phyloP scores from a whole-genome alignment of 2,888 invertebrate species.

The Drosophila tanythrix region DNA sequence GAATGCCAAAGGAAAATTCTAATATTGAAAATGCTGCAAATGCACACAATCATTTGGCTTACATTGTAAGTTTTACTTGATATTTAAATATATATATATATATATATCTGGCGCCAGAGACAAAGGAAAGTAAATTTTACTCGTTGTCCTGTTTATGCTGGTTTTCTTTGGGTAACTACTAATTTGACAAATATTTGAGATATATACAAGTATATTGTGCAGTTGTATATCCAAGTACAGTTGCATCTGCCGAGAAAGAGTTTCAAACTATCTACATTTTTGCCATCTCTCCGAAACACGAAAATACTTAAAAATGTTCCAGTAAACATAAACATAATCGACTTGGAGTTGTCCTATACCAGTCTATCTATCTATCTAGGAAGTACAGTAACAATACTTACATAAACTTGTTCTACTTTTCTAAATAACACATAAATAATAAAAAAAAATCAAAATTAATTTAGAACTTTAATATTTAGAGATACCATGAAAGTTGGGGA shows the following conservation, averaged over 20 bases:
- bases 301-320: background rate
- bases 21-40: background rate
- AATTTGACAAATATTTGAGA: background rate
- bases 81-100: background rate
- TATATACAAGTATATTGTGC: too few species aligned
- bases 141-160: background rate
- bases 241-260: too few species aligned
- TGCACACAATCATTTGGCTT: background rate
- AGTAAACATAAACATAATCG: background rate
- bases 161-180: background rate
- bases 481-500: background rate
- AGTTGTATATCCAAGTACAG: background rate
- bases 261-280: background rate
- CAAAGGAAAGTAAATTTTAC: background rate
- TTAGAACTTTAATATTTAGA: background rate
- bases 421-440: background rate
- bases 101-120: background rate
- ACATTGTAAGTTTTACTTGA: background rate
- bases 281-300: background rate
- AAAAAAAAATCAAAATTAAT: background rate
- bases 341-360: background rate
- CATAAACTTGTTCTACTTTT: too few species aligned
- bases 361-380: background rate
- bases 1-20: slow-evolving; percentile 1
- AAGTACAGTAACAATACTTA: background rate